Conservation (phyloP, 2,113 vertebrate genomes). For the Galemys pyrenaicus region DNA sequence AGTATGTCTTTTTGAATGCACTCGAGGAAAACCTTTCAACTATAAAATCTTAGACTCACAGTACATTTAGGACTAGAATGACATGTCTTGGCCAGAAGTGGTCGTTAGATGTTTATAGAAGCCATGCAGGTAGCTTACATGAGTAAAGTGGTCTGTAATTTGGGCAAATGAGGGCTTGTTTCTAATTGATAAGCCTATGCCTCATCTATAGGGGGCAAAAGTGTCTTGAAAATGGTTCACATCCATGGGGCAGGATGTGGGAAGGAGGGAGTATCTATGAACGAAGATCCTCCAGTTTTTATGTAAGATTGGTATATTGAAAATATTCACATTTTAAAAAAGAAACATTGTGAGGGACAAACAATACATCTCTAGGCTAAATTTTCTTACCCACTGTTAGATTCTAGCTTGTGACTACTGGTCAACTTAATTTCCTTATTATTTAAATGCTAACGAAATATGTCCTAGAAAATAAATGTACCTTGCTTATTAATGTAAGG, state of each 20-base stretch:
- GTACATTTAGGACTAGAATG: slow-evolving; percentile 7
- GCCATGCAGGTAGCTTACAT: not conserved
- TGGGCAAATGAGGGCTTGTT: not conserved
- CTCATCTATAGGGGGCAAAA: not conserved
- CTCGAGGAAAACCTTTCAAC: slow-evolving; percentile 12
- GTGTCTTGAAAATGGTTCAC: not conserved
- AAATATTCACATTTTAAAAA: not conserved
- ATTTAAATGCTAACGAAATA: not conserved
- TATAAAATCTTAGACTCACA: not conserved
- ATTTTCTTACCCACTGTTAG: not conserved
- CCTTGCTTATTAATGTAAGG: not conserved
- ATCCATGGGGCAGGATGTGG: not conserved
- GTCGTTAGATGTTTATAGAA: not conserved
- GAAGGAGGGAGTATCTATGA: not conserved
- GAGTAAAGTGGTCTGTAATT: not conserved
- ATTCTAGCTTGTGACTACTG: not conserved
- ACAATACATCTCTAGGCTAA: not conserved
- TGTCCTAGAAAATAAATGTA: not conserved
- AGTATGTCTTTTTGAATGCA: not conserved
- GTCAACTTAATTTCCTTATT: not conserved
- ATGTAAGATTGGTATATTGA: not conserved
- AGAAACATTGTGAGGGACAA: not conserved
- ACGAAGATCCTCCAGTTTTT: slow-evolving; percentile 15
- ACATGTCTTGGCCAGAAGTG: not conserved
- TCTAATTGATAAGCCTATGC: not conserved